Evolutionary conservation across 2,797 vertebrate species (phyloP).

Genomic region (Falco peregrinus): DNA sequence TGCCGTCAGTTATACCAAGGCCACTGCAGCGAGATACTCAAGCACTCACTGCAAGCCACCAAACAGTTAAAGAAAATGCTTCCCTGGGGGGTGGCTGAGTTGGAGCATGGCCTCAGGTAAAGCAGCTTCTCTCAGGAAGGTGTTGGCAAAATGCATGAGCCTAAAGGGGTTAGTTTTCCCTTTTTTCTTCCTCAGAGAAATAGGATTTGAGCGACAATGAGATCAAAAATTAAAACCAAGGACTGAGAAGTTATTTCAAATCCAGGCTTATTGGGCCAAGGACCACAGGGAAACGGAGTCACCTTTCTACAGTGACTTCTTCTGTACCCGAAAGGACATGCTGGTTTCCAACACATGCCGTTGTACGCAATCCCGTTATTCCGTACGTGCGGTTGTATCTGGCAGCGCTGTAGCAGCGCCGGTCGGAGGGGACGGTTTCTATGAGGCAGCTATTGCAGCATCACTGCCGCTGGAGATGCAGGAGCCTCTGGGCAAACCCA

Average conservation of each 20-base stretch:
- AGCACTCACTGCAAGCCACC: background rate
- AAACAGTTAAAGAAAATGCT: background rate
- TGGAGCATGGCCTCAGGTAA: rapidly evolving
- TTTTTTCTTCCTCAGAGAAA: background rate
- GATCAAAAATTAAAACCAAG: background rate
- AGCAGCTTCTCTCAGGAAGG: background rate
- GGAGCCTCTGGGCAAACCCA: background rate
- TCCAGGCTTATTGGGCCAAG: background rate
- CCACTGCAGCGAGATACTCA: background rate
- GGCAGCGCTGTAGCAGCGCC: background rate
- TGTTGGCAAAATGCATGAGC: rapidly evolving
- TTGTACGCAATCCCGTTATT: rapidly evolving
- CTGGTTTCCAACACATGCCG: background rate
- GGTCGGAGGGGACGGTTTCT: background rate
- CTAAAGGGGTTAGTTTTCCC: background rate
- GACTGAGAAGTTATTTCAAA: background rate
- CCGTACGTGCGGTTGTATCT: rapidly evolving
- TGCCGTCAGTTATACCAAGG: rapidly evolving
- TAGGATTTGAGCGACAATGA: rapidly evolving
- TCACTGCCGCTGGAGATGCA: background rate
- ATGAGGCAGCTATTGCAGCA: background rate
- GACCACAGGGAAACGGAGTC: background rate
- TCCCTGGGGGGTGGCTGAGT: background rate
- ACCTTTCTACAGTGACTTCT: background rate
- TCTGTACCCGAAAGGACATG: rapidly evolving